A percentile compares a stretch with the other conserved stretches of the same genome.
Conservation (phyloP, 2,113 vertebrate species). For the Calidris pygmaea region DNA sequence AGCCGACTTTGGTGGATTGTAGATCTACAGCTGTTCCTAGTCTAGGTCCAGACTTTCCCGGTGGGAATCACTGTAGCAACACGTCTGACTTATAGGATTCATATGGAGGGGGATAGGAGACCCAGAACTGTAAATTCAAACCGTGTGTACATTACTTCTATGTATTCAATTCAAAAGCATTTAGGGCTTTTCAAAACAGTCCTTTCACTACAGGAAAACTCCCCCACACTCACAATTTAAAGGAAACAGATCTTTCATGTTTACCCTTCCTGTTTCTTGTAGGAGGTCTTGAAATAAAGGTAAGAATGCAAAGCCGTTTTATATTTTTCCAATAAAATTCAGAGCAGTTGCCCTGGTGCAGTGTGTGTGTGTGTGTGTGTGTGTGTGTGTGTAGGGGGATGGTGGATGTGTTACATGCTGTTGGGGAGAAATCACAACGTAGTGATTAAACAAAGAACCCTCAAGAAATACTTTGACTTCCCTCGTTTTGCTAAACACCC, state of each 20-base stretch:
- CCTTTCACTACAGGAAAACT: constrained; percentile 61
- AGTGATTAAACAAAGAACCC: constrained; percentile 12
- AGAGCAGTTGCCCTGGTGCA: constrained; percentile 26
- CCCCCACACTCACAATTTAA: constrained; percentile 57
- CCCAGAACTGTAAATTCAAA: constrained; percentile 78
- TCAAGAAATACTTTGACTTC: neutral
- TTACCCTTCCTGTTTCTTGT: constrained; percentile 73
- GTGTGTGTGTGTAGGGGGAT: neutral
- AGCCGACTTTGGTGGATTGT: constrained; percentile 71
- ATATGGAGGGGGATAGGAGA: constrained; percentile 69
- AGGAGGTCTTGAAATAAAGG: constrained; percentile 71
- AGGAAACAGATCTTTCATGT: constrained; percentile 73
- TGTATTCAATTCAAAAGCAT: constrained; percentile 70
- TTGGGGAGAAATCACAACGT: neutral
- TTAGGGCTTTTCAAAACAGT: constrained; percentile 69
- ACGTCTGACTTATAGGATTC: constrained; percentile 76
- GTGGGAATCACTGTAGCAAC: constrained; percentile 74
- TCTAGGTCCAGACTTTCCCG: constrained; percentile 71
- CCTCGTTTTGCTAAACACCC: neutral
- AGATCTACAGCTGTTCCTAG: constrained; percentile 73
- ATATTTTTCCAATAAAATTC: constrained; percentile 63
- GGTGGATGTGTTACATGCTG: neutral
- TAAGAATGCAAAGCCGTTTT: constrained; percentile 66
- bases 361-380: neutral
- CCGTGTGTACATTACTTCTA: constrained; percentile 71